phyloP scores from a whole-genome alignment of 1,140 invertebrate genomes.

The Bombyx mori region DNA sequence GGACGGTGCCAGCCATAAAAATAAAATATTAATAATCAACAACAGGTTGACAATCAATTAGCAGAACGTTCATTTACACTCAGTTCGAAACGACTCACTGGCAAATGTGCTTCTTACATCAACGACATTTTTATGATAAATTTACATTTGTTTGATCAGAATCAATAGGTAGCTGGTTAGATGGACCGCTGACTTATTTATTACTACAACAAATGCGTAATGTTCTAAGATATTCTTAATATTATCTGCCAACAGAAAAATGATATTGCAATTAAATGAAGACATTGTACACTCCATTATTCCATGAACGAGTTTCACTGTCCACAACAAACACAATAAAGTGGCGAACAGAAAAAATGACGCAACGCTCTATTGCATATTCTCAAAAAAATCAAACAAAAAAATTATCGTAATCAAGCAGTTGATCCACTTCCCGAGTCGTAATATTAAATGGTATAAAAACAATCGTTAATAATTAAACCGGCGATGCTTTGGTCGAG shows the following conservation, averaged over 20 bases:
- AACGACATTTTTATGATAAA: conserved; percentile 21
- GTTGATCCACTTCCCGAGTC: conserved; percentile 61
- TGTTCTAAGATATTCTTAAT: no score
- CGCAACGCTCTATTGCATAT: conserved; percentile 41
- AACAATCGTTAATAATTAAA: conserved; percentile 66
- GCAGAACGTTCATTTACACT: conserved; percentile 28
- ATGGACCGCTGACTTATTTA: no score
- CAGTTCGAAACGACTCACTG: conserved; percentile 6
- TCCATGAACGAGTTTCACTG: no score
- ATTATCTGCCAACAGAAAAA: no score
- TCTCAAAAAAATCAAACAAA: conserved; percentile 56
- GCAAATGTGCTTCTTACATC: conserved; percentile 14
- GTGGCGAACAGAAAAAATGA: conserved; percentile 31
- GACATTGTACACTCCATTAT: neutral
- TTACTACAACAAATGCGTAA: no score
- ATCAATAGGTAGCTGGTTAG: no score
- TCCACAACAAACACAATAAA: no score
- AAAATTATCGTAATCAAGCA: conserved; percentile 63
- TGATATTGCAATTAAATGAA: no score
- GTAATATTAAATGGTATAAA: conserved; percentile 58
- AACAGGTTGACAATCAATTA: conserved; percentile 48
- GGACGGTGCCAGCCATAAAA: conserved; percentile 40
- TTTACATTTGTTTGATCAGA: no score
- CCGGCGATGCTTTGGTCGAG: conserved; percentile 45
- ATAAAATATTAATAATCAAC: conserved; percentile 53